Evolutionary conservation across 2,888 invertebrate species (phyloP).

Genomic region (Torymus auratus): DNA sequence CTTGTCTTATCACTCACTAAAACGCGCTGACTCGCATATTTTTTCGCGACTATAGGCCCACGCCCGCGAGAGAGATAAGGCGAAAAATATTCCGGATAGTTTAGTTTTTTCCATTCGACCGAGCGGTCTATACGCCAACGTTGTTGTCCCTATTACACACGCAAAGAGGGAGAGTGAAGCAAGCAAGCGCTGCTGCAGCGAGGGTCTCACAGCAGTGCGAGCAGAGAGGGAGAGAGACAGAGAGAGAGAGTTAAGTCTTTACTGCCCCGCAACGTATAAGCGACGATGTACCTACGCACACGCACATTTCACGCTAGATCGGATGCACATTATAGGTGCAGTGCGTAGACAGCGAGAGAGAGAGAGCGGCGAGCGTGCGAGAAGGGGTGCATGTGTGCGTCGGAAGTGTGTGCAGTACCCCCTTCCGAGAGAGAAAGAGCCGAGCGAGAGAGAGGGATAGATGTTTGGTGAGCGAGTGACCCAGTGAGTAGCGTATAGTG

Average conservation of each 20-base stretch:
- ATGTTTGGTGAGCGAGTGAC: conserved; percentile 41
- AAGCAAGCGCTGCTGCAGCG: neutral
- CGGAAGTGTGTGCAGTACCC: too few species aligned
- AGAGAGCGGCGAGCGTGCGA: conserved; percentile 5
- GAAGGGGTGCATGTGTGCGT: too few species aligned
- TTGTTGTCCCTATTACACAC: too few species aligned
- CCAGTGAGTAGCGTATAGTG: conserved; percentile 30
- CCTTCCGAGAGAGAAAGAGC: conserved; percentile 3
- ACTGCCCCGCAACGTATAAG: too few species aligned
- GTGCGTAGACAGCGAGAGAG: conserved; percentile 11
- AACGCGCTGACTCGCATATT: neutral
- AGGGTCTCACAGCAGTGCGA: too few species aligned
- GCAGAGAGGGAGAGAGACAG: too few species aligned
- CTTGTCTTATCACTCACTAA: conserved; percentile 10
- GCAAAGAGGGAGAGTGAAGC: too few species aligned
- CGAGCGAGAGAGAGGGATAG: conserved; percentile 25
- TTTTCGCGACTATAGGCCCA: conserved; percentile 22
- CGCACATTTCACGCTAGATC: conserved; percentile 13
- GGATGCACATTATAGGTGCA: conserved; percentile 11
- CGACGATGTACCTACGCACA: too few species aligned
- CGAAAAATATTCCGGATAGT: neutral
- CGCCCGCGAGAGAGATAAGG: conserved; percentile 23
- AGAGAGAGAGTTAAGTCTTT: neutral
- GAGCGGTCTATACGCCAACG: too few species aligned
- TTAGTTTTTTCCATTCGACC: conserved; percentile 1